Conservation (phyloP, 1,140 invertebrate species). For the Penaeus indicus region DNA sequence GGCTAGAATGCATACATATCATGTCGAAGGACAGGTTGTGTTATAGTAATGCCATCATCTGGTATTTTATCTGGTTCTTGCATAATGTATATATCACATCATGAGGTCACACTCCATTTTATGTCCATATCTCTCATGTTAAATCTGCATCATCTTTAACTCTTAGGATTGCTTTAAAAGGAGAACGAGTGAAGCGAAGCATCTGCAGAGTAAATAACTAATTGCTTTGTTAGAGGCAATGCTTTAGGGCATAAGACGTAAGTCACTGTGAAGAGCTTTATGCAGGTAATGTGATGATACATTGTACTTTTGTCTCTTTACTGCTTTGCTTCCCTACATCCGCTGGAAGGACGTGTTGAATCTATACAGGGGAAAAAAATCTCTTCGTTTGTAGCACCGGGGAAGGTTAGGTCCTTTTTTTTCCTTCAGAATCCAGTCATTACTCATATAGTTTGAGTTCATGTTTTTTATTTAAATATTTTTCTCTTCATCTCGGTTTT, state of each 20-base stretch:
- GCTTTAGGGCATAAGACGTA: no score
- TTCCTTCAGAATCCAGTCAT: not conserved
- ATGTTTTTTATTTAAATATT: not conserved
- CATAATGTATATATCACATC: slow-evolving; percentile 43
- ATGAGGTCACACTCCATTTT: slow-evolving; percentile 44
- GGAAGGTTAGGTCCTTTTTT: no score
- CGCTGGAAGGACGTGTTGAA: no score
- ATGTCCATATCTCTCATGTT: not conserved
- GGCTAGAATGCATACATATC: slow-evolving; percentile 31
- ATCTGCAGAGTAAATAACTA: no score
- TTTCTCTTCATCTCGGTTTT: not conserved
- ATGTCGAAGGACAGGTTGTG: slow-evolving; percentile 42
- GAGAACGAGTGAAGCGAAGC: not conserved
- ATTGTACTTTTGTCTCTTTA: no score
- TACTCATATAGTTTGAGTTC: not conserved
- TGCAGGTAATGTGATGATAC: no score
- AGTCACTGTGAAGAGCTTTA: no score
- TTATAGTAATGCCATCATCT: slow-evolving; percentile 16
- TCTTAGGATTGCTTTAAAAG: not conserved
- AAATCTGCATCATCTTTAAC: slow-evolving; percentile 37
- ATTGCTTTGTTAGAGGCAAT: no score
- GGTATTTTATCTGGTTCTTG: slow-evolving; percentile 15
- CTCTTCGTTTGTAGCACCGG: no score
- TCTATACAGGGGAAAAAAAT: no score
- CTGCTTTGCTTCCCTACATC: no score